Base-by-base conservation (phyloP, 2,888 invertebrate genomes). In the Pterostichus niger region DNA sequence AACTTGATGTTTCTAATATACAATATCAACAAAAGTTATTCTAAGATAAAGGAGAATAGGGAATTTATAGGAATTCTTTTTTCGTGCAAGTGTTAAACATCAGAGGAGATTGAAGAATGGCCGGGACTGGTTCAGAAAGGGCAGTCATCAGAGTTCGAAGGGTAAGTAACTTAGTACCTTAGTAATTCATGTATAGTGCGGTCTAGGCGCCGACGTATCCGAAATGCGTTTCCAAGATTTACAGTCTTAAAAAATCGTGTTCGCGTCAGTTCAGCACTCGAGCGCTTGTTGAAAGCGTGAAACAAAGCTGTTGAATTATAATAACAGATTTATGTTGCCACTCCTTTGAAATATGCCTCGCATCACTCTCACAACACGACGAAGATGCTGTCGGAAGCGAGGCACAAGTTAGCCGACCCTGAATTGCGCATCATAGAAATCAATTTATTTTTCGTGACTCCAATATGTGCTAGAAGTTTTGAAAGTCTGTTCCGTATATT, bases 301-400 rank as follows among this genome's bases (percentile, higher is more conserved):
- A 59, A 17, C 59, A 59, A 59, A 59, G 59, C 59, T 59, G 24
- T 59, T 59, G 59, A 59, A 59, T 59, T 59, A 59, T 59, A 59
- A 59, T 59, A 59, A 59, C 59, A 59, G 59, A 59, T 59, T 59
- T 59, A 59, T 17, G 59, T 24, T 17, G 54, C 13, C 40, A 17
- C 54, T 54, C 15, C 15, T 6, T 11, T 59, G 59, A 59, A 17
- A 31, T 11, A 31, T 31, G 59, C 59, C 17, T 5, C n/a, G n/a
- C 49, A 49, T 49, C 49, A 49, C 5, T 49, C 49, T 40, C 40
- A 7, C 40, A 40, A 49, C 49, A 13, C 5, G 11, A 4, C n/a
- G 49, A 11, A n/a, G 49, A 49, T 49, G 49, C 49, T 49, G 49
- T 7, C 7, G 44, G 44, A 44, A 44, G 11, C 7, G 44, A 44